Conservation (phyloP, 2,888 invertebrate species). For the Dorcus hopei region DNA sequence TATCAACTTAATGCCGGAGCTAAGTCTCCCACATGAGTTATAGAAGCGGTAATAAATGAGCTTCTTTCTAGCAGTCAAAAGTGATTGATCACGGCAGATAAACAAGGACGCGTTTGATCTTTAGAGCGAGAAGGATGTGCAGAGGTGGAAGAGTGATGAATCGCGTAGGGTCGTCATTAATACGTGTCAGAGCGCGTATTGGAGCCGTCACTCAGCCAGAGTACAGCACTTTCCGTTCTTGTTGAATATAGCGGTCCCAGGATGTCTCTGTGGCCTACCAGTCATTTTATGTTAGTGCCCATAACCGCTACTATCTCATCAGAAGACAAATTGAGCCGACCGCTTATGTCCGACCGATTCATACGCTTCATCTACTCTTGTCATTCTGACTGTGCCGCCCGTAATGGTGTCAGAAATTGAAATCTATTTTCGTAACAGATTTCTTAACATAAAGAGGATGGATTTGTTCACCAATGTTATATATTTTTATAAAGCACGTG, state of each 20-base stretch:
- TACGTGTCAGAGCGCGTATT: constrained; percentile 50
- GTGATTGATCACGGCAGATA: constrained; percentile 51
- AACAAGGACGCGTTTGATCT: constrained; percentile 51
- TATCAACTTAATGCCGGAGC: constrained; percentile 6
- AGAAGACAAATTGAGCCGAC: constrained; percentile 36
- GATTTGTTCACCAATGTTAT: too few species aligned
- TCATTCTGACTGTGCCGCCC: constrained; percentile 15
- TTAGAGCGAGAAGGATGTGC: constrained; percentile 35
- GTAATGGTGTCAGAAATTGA: not conserved
- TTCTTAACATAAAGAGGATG: too few species aligned
- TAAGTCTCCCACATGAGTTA: constrained; percentile 40
- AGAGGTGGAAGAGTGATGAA: constrained; percentile 50
- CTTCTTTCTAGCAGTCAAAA: constrained; percentile 51
- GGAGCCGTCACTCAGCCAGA: constrained; percentile 46
- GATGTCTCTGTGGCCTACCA: constrained; percentile 1
- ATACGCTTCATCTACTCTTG: constrained; percentile 28
- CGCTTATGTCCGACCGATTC: constrained; percentile 28
- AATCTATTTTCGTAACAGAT: too few species aligned
- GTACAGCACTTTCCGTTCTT: constrained; percentile 23
- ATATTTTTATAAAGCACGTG: too few species aligned
- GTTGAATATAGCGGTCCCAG: constrained; percentile 27
- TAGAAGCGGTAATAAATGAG: constrained; percentile 48
- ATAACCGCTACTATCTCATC: constrained; percentile 33
- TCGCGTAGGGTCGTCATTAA: constrained; percentile 50
- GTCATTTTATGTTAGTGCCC: constrained; percentile 11